These are phyloP conservation scores for Drosophila mimica DNA, from an alignment of 2,888 invertebrate genomes.

Conservation along the genomic window DNA sequence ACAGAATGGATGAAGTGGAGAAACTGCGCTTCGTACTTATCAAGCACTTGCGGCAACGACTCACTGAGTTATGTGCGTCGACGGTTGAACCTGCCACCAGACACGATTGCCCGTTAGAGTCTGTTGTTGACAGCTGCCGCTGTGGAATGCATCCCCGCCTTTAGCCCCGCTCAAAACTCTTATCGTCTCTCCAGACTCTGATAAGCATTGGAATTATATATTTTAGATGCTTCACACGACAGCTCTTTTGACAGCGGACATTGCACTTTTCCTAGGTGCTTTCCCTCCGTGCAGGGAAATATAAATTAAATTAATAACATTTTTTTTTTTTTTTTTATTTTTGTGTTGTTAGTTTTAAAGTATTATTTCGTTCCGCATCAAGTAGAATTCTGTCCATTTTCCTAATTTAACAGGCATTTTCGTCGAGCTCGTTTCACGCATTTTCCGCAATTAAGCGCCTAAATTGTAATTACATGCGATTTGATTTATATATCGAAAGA, in stretches of 20 bases:
- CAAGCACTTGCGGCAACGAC: constrained; percentile 37
- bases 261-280: not conserved
- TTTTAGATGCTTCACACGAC: constrained; percentile 8
- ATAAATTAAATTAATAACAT: not conserved
- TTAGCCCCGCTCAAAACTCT: not conserved
- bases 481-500: constrained; percentile 51
- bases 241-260: not conserved
- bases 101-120: constrained; percentile 24
- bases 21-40: constrained; percentile 31
- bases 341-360: not conserved
- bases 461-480: constrained; percentile 68
- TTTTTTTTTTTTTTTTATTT: not conserved
- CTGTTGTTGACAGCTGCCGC: constrained; percentile 50
- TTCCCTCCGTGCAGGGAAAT: not conserved
- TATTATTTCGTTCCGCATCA: not conserved
- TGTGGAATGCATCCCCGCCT: constrained; percentile 1
- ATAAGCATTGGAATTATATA: constrained; percentile 18
- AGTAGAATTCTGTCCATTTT: not conserved
- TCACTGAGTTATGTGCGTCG: constrained; percentile 47
- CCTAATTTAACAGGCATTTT: constrained; percentile 4
- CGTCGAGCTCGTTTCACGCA: constrained; percentile 51
- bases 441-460: constrained; percentile 61
- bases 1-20: not conserved
- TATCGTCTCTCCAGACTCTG: constrained; percentile 26
- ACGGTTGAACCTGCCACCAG: constrained; percentile 40